A percentile compares a stretch with the other conserved stretches of the same genome.
Conservation (phyloP, 2,113 vertebrate species). For the Paratilapia polleni region DNA sequence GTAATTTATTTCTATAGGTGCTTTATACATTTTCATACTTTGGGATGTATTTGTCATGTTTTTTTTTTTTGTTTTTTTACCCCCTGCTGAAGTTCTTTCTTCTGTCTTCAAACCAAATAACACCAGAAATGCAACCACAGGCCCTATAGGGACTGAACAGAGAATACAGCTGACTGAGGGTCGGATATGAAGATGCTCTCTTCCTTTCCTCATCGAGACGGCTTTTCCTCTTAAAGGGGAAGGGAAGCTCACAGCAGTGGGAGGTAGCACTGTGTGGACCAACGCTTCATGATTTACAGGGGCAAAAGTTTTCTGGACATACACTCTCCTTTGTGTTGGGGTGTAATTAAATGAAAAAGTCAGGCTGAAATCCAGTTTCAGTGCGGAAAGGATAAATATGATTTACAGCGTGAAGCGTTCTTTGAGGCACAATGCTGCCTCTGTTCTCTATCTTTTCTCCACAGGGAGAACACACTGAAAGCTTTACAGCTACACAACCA, state of each 20-base stretch:
- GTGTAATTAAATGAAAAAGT: slow-evolving; percentile 12
- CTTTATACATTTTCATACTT: slow-evolving; percentile 54
- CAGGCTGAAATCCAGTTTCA: not conserved
- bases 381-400: slow-evolving; percentile 1
- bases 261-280: slow-evolving; percentile 47
- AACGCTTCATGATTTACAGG: slow-evolving; percentile 21
- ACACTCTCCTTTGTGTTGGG: slow-evolving; percentile 24
- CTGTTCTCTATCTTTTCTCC: slow-evolving; percentile 61
- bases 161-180: slow-evolving; percentile 33
- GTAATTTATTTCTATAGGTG: slow-evolving; percentile 73
- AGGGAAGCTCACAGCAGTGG: not conserved
- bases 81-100: slow-evolving; percentile 66
- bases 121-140: slow-evolving; percentile 66
- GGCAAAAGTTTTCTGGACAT: not conserved
- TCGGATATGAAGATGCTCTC: slow-evolving; percentile 25
- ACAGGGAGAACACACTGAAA: slow-evolving; percentile 70
- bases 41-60: slow-evolving; percentile 49
- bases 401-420: slow-evolving; percentile 38
- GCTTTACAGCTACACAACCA: slow-evolving; percentile 92
- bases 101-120: slow-evolving; percentile 76
- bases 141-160: slow-evolving; percentile 42
- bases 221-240: slow-evolving; percentile 28
- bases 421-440: slow-evolving; percentile 66
- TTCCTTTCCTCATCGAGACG: slow-evolving; percentile 33
- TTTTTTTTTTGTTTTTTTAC: not conserved